Evolutionary conservation across 2,888 invertebrate species (phyloP).

Genomic region (Xanthia togata): DNA sequence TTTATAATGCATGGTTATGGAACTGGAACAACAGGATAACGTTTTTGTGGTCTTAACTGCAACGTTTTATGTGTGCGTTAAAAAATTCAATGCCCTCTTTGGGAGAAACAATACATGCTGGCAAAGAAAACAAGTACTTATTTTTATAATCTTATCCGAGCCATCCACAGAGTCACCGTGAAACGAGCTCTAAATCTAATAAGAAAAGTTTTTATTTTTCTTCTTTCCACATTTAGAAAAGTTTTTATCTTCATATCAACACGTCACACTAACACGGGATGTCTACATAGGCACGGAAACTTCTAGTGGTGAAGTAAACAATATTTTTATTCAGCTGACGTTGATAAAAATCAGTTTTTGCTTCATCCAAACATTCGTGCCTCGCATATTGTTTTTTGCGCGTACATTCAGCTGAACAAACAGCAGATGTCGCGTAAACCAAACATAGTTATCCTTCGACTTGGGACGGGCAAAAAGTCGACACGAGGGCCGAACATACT

Average conservation of each 20-base stretch:
- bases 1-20: conserved; percentile 64
- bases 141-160: conserved; percentile 49
- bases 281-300: conserved; percentile 54
- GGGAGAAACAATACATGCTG: conserved; percentile 33
- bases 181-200: conserved; percentile 46
- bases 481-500: conserved; percentile 70
- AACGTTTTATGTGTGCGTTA: conserved; percentile 40
- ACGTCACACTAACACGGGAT: conserved; percentile 51
- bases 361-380: conserved; percentile 71
- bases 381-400: conserved; percentile 80
- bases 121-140: conserved; percentile 47
- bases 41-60: conserved; percentile 49
- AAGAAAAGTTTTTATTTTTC: conserved; percentile 53
- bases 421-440: conserved; percentile 79
- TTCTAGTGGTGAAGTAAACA: conserved; percentile 61
- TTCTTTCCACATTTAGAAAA: conserved; percentile 47
- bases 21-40: conserved; percentile 55
- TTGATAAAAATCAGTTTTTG: conserved; percentile 82
- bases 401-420: conserved; percentile 82
- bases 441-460: conserved; percentile 83
- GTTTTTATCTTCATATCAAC: conserved; percentile 62
- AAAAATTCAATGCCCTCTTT: conserved; percentile 34
- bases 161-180: conserved; percentile 17
- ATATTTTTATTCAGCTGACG: conserved; percentile 72
- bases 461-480: conserved; percentile 76